Conservation (phyloP, 2,888 invertebrate genomes). For the Tachina fera region DNA sequence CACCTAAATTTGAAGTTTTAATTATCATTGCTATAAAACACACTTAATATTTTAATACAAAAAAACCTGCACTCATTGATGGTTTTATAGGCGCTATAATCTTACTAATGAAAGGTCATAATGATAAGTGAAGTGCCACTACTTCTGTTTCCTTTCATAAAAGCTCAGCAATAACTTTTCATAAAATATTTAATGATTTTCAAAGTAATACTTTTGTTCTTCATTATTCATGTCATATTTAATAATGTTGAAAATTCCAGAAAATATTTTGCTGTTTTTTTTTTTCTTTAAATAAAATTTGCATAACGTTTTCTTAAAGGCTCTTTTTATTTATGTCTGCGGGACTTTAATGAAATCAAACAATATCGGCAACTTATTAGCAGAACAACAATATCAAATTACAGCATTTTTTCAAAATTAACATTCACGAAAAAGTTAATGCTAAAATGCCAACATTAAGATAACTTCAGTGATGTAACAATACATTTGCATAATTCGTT, state of each 20-base stretch:
- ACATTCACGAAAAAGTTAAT: constrained; percentile 19
- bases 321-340: background rate
- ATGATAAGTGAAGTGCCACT: too few species aligned
- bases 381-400: constrained; percentile 64
- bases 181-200: too few species aligned
- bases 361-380: constrained; percentile 23
- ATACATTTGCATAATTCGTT: constrained; percentile 23
- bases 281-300: constrained; percentile 45
- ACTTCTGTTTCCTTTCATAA: too few species aligned
- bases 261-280: background rate
- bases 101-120: too few species aligned
- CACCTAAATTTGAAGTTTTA: background rate
- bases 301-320: constrained; percentile 19
- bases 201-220: background rate
- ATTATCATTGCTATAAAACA: too few species aligned
- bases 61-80: background rate
- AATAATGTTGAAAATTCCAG: too few species aligned
- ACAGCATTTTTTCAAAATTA: constrained; percentile 19
- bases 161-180: too few species aligned
- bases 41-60: background rate
- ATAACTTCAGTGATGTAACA: constrained; percentile 11
- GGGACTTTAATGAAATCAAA: constrained; percentile 27
- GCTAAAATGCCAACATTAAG: constrained; percentile 18
- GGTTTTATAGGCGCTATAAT: too few species aligned
- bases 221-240: background rate